phyloP scores from a whole-genome alignment of 2,797 vertebrate species.

The Notoglanidium macrostoma region DNA sequence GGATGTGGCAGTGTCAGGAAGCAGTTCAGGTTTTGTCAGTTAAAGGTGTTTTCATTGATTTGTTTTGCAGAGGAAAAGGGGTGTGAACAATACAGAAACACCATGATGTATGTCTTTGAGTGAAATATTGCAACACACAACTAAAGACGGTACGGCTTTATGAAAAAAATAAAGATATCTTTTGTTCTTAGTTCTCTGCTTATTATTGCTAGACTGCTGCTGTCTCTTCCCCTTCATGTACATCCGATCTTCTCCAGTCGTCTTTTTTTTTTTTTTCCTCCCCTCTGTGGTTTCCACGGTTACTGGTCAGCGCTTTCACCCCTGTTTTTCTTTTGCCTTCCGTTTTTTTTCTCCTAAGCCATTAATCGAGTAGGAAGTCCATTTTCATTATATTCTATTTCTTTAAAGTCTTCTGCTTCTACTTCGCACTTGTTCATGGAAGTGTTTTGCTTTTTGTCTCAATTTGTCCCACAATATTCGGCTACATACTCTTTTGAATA shows the following conservation, averaged over 20 bases:
- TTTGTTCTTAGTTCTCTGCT: conserved; percentile 24
- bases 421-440: background rate
- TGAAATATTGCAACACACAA: background rate
- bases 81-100: too few relatives aligned
- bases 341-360: background rate
- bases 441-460: background rate
- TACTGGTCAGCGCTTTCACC: conserved; percentile 55
- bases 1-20: background rate
- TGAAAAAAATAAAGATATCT: conserved; percentile 18
- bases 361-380: background rate
- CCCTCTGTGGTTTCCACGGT: conserved; percentile 68
- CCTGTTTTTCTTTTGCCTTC: conserved; percentile 12
- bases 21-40: background rate
- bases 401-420: background rate
- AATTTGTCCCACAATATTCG: background rate
- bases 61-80: too few relatives aligned
- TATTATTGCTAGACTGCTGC: background rate
- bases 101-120: background rate
- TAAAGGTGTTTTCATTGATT: background rate
- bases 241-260: background rate
- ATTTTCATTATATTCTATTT: background rate
- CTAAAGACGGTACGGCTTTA: background rate
- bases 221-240: too few relatives aligned
- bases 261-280: conserved; percentile 59
- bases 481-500: background rate